phyloP scores from a whole-genome alignment of 2,888 invertebrate species.

The Pelosia muscerda region DNA sequence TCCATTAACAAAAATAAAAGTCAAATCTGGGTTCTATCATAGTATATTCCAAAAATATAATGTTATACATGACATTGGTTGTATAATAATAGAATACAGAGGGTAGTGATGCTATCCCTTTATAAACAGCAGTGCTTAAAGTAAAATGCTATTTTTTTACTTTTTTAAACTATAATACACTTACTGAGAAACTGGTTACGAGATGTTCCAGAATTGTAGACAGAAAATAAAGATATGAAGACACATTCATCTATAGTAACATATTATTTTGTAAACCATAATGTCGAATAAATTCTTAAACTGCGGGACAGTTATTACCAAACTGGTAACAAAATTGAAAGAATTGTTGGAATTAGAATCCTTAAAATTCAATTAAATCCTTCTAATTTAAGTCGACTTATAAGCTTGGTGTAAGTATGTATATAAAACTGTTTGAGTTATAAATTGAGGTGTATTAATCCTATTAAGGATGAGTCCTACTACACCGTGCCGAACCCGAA shows the following conservation, averaged over 20 bases:
- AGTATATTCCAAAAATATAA: conserved; percentile 86
- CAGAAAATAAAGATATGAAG: neutral
- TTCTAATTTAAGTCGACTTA: too few relatives aligned
- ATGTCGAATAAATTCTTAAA: neutral
- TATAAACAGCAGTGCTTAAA: conserved; percentile 51
- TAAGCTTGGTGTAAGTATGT: too few relatives aligned
- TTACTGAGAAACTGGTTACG: conserved; percentile 22
- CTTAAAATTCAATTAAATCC: too few relatives aligned
- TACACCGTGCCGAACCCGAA: too few relatives aligned
- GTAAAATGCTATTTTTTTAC: conserved; percentile 45
- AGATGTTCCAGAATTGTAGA: conserved; percentile 28
- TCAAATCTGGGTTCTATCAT: conserved; percentile 67
- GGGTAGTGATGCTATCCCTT: conserved; percentile 39
- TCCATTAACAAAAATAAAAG: conserved; percentile 50
- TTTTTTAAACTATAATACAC: conserved; percentile 48
- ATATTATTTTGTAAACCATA: neutral
- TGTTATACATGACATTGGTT: conserved; percentile 80
- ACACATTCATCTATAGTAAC: too few relatives aligned
- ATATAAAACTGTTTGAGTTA: too few relatives aligned
- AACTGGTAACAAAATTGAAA: neutral
- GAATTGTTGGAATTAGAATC: neutral
- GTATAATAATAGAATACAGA: conserved; percentile 63
- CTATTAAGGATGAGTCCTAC: too few relatives aligned
- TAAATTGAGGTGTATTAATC: too few relatives aligned
- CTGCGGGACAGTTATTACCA: too few relatives aligned